Evolutionary conservation across 2,113 vertebrate genomes (phyloP).

Genomic region (Pithys albifrons): DNA sequence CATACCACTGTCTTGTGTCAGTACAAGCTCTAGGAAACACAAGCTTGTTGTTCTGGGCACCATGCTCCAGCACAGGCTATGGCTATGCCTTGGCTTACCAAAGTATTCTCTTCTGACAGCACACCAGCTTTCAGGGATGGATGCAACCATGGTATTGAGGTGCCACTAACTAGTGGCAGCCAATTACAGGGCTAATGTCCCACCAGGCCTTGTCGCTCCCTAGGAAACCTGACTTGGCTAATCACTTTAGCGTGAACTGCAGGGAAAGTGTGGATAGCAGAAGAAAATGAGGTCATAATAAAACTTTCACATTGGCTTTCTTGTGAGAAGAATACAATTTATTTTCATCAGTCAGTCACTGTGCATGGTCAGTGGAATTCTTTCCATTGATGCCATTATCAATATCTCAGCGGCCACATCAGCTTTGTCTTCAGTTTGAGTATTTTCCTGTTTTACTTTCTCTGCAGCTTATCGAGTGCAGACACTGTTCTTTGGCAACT

Average conservation of each 20-base stretch:
- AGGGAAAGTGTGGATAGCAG: not conserved
- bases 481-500: not conserved
- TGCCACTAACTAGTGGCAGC: not conserved
- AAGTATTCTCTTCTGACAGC: not conserved
- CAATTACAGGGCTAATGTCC: not conserved
- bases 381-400: not conserved
- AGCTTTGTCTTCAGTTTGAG: not conserved
- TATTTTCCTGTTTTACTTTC: conserved; percentile 21
- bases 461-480: not conserved
- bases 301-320: not conserved
- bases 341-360: fast-evolving
- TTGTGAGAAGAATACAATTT: not conserved
- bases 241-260: not conserved
- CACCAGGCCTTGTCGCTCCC: not conserved
- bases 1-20: not conserved
- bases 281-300: not conserved
- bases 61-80: not conserved
- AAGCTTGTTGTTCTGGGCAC: not conserved
- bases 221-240: not conserved
- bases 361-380: not conserved
- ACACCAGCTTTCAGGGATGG: not conserved
- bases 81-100: not conserved
- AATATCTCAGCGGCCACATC: not conserved
- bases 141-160: not conserved
- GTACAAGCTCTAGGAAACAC: not conserved